Evolutionary conservation across 2,797 vertebrate genomes (phyloP).

Genomic region (Sebastes wilsoni): DNA sequence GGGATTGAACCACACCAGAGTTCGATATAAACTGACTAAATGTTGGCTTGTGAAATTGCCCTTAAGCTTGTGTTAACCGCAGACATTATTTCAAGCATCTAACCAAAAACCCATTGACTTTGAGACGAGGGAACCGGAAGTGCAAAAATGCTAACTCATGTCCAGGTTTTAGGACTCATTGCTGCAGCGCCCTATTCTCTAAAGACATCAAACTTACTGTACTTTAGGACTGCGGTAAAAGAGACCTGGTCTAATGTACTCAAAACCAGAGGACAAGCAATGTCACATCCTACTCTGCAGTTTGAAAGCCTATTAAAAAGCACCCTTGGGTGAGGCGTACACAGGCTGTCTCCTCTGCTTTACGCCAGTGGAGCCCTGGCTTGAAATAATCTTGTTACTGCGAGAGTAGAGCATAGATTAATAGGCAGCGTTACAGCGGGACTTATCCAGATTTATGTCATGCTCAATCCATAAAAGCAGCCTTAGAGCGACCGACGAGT

Average conservation of each 20-base stretch:
- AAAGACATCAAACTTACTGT: not conserved
- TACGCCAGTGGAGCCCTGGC: slow-evolving; percentile 48
- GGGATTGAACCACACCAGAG: no score
- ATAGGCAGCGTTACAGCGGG: slow-evolving; percentile 60
- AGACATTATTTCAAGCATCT: no score
- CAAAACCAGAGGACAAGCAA: slow-evolving; percentile 69
- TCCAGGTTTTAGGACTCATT: no score
- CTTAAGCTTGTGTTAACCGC: no score
- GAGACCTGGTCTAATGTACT: slow-evolving; percentile 44
- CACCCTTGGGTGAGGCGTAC: slow-evolving; percentile 71
- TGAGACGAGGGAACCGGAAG: no score
- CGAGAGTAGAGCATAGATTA: slow-evolving; percentile 64
- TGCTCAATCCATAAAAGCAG: slow-evolving; percentile 53
- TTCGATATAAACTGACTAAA: no score
- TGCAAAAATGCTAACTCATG: no score
- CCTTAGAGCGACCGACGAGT: slow-evolving; percentile 29
- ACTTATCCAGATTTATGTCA: slow-evolving; percentile 72
- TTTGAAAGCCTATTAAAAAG: slow-evolving; percentile 75
- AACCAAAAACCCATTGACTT: no score
- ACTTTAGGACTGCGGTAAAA: slow-evolving; percentile 25
- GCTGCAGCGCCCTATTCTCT: no score
- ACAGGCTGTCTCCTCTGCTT: slow-evolving; percentile 61
- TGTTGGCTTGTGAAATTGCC: no score
- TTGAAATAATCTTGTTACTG: slow-evolving; percentile 77
- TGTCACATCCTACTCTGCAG: slow-evolving; percentile 62